Conservation (phyloP, 2,113 vertebrate species). For the Blennius ocellaris region DNA sequence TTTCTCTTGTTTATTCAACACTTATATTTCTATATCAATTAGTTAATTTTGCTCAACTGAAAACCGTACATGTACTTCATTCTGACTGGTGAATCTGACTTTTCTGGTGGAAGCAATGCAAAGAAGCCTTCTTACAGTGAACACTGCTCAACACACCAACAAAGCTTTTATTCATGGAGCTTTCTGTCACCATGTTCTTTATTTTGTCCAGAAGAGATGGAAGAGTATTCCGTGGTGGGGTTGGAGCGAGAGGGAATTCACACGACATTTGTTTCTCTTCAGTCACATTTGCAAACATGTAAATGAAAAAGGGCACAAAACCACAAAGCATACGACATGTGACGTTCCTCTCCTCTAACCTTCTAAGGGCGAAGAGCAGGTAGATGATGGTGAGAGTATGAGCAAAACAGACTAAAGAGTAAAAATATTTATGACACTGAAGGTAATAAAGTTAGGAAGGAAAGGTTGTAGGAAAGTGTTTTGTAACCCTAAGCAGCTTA, state of each 20-base stretch:
- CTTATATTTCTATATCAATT: slow-evolving; percentile 3
- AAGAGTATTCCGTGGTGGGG: slow-evolving; percentile 43
- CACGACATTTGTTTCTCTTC: slow-evolving; percentile 27
- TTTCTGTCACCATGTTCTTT: background rate
- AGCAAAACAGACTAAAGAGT: slow-evolving; percentile 77
- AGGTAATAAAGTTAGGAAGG: slow-evolving; percentile 12
- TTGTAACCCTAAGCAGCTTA: slow-evolving; percentile 55
- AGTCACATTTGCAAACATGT: background rate
- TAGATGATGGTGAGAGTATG: slow-evolving; percentile 66
- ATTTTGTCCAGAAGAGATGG: slow-evolving; percentile 22
- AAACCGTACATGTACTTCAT: slow-evolving; percentile 24
- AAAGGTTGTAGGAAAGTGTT: slow-evolving; percentile 43
- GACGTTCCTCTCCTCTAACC: slow-evolving; percentile 37
- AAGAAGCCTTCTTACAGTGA: background rate
- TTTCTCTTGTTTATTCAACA: slow-evolving; percentile 4
- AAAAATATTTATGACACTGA: slow-evolving; percentile 20
- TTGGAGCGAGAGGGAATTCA: slow-evolving; percentile 29
- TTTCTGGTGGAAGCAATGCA: slow-evolving; percentile 42
- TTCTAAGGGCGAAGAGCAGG: slow-evolving; percentile 55
- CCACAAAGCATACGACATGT: slow-evolving; percentile 14
- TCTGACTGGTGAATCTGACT: slow-evolving; percentile 30
- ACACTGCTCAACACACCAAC: slow-evolving; percentile 41
- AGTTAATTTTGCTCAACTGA: slow-evolving; percentile 19
- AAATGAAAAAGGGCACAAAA: background rate
- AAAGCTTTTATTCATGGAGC: slow-evolving; percentile 17